Evolutionary conservation across 1,140 invertebrate genomes (phyloP).

Genomic region (Hylaeus anthracinus): DNA sequence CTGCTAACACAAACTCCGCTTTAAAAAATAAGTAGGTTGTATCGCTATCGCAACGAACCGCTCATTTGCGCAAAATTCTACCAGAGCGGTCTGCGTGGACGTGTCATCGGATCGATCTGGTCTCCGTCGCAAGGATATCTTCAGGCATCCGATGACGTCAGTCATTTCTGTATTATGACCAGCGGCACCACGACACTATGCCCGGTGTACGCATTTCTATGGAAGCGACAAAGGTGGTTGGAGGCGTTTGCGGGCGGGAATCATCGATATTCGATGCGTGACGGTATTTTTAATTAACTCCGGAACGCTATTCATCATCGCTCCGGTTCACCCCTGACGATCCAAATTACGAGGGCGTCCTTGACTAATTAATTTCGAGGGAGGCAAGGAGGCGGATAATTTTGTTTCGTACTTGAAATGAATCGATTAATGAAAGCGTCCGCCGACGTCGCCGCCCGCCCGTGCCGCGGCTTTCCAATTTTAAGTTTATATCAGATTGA

Average conservation of each 20-base stretch:
- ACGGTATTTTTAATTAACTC: conserved; percentile 71
- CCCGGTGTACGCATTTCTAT: conserved; percentile 38
- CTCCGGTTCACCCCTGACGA: conserved; percentile 14
- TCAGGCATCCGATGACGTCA: conserved; percentile 53
- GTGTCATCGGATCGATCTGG: background rate
- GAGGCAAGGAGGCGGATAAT: conserved; percentile 30
- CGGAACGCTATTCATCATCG: conserved; percentile 57
- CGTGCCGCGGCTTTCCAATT: conserved; percentile 7
- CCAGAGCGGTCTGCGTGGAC: background rate
- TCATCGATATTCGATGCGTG: conserved; percentile 69
- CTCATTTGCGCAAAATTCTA: no score
- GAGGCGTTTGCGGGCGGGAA: background rate
- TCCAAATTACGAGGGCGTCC: conserved; percentile 43
- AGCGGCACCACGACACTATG: conserved; percentile 16
- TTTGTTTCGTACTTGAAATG: conserved; percentile 36
- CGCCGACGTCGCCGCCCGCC: background rate
- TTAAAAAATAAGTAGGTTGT: no score
- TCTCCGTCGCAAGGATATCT: conserved; percentile 19
- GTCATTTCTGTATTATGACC: conserved; percentile 58
- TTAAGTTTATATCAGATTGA: conserved; percentile 20
- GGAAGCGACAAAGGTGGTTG: conserved; percentile 13
- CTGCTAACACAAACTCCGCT: no score
- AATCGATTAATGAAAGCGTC: conserved; percentile 27
- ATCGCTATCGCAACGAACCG: no score
- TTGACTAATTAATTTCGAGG: conserved; percentile 58